phyloP scores from a whole-genome alignment of 2,888 invertebrate species.

The Tipula lateralis region DNA sequence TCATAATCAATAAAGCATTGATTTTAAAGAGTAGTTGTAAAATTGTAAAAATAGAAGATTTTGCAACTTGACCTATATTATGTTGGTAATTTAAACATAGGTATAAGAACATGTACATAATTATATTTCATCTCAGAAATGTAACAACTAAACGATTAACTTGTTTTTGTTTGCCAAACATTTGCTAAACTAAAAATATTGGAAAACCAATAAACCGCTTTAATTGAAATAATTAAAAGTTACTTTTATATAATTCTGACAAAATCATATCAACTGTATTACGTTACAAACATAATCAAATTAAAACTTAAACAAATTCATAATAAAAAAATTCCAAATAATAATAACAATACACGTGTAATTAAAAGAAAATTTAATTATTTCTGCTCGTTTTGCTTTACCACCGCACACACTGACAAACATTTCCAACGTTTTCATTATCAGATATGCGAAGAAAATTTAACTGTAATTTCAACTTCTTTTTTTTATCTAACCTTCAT shows the following conservation, averaged over 20 bases:
- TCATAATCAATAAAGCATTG: no score
- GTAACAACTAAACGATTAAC: no score
- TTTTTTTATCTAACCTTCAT: not conserved
- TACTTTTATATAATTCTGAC: not conserved
- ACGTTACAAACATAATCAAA: not conserved
- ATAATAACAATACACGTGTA: not conserved
- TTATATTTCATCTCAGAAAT: no score
- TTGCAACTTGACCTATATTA: no score
- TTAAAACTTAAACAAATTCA: not conserved
- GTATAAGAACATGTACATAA: no score
- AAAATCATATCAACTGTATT: not conserved
- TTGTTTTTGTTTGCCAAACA: no score
- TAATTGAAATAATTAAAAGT: not conserved
- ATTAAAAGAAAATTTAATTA: not conserved
- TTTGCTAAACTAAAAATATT: not conserved
- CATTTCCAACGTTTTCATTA: not conserved
- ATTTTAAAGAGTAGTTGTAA: no score
- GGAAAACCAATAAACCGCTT: not conserved
- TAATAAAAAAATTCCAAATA: not conserved
- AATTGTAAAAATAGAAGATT: no score
- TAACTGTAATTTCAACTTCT: not conserved
- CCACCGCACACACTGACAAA: not conserved
- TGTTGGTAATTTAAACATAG: no score
- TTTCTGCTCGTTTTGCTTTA: not conserved
- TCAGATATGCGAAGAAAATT: not conserved